A percentile compares a stretch with the other conserved stretches of the same genome.
These are phyloP conservation scores for Mythimna ferrago DNA, from an alignment of 2,888 invertebrate genomes.

Conservation along the genomic window DNA sequence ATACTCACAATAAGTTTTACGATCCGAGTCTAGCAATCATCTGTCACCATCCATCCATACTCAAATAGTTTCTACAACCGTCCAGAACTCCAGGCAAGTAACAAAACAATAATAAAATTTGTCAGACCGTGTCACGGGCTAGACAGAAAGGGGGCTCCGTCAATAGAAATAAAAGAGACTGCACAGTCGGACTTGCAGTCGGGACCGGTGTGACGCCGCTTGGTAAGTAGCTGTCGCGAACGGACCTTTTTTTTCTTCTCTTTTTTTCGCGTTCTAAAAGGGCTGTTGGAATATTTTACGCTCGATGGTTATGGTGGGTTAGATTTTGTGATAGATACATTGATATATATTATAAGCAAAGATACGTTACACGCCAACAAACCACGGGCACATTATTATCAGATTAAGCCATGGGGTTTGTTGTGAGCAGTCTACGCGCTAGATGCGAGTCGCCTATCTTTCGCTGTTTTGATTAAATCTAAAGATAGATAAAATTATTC, in stretches of 20 bases:
- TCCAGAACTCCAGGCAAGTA: conserved; percentile 28
- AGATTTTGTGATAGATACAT: neutral
- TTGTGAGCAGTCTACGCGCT: no score
- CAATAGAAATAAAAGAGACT: conserved; percentile 78
- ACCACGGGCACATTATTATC: no score
- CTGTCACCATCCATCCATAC: neutral
- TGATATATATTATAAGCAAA: no score
- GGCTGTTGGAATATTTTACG: conserved; percentile 14
- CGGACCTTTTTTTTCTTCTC: neutral
- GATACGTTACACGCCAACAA: no score
- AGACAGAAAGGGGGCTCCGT: conserved; percentile 72
- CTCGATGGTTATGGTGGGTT: neutral
- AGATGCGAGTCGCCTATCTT: no score
- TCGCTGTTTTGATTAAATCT: no score
- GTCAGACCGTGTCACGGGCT: conserved; percentile 63
- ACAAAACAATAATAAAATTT: conserved; percentile 71
- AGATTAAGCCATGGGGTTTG: no score
- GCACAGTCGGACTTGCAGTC: conserved; percentile 68
- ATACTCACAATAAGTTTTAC: neutral
- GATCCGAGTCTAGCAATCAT: neutral
- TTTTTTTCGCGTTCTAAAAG: conserved; percentile 17
- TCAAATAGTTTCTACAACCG: conserved; percentile 21
- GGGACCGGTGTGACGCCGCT: conserved; percentile 57
- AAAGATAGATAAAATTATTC: neutral
- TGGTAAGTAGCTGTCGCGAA: conserved; percentile 66